A percentile compares a stretch with the other conserved stretches of the same genome.
phyloP scores from a whole-genome alignment of 2,797 vertebrate species.

The Neoniphon sammara region DNA sequence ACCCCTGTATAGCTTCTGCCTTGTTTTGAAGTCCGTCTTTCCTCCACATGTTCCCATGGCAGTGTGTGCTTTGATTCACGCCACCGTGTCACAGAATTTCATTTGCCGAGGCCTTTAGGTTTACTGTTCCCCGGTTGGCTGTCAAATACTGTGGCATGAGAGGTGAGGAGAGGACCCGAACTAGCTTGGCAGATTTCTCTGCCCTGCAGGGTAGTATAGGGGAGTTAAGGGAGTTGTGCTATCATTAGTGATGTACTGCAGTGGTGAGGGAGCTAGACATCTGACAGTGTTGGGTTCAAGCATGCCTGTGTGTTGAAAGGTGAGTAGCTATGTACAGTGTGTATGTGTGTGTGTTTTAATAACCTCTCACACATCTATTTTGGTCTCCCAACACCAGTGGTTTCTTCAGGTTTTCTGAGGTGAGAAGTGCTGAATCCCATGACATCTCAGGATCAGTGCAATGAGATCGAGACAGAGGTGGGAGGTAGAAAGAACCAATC shows the following conservation, averaged over 20 bases:
- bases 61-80: conserved; percentile 72
- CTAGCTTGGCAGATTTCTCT: conserved; percentile 71
- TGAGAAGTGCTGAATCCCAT: conserved; percentile 62
- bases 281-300: conserved; percentile 40
- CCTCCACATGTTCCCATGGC: conserved; percentile 49
- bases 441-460: conserved; percentile 60
- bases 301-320: background rate
- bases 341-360: conserved; percentile 23
- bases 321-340: background rate
- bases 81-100: conserved; percentile 68
- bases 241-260: conserved; percentile 74
- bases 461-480: conserved; percentile 39
- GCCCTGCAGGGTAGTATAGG: conserved; percentile 58
- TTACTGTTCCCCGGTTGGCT: conserved; percentile 69
- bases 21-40: conserved; percentile 45
- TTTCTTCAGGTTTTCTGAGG: conserved; percentile 52
- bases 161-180: conserved; percentile 63
- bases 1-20: conserved; percentile 48
- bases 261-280: conserved; percentile 60
- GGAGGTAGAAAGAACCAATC: conserved; percentile 71
- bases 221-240: conserved; percentile 66
- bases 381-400: conserved; percentile 37
- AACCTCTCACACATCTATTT: conserved; percentile 56
- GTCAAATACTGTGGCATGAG: conserved; percentile 68
- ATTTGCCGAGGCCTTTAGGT: conserved; percentile 77